phyloP scores from a whole-genome alignment of 2,797 vertebrate genomes.

The Fundulus diaphanus region DNA sequence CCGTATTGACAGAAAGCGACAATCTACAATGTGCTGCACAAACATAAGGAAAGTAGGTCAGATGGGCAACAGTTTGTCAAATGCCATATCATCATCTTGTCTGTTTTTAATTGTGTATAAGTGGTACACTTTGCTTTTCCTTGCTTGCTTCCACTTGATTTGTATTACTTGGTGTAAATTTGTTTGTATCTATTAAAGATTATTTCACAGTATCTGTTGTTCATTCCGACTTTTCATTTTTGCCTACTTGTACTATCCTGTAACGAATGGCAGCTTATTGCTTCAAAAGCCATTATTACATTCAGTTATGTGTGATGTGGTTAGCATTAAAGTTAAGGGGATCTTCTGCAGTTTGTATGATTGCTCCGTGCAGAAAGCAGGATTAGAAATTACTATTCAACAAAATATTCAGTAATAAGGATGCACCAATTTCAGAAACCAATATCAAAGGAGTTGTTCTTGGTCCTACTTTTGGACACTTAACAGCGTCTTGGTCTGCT shows the following conservation, averaged over 20 bases:
- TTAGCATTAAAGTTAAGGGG: background rate
- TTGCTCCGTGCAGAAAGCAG: background rate
- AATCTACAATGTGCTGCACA: constrained; percentile 74
- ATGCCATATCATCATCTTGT: constrained; percentile 61
- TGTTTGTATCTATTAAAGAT: constrained; percentile 91
- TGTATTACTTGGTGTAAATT: constrained; percentile 88
- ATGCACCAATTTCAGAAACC: too few species aligned
- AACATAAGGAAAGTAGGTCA: constrained; percentile 52
- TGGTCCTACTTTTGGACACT: too few species aligned
- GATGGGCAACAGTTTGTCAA: constrained; percentile 64
- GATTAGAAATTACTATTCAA: background rate
- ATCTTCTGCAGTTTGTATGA: background rate
- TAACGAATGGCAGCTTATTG: background rate
- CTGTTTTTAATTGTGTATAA: constrained; percentile 72
- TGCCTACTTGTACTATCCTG: background rate
- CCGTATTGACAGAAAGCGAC: constrained; percentile 54
- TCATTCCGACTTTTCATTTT: background rate
- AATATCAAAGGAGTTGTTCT: too few species aligned
- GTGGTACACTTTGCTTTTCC: constrained; percentile 57
- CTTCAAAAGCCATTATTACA: background rate
- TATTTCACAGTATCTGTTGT: constrained; percentile 80
- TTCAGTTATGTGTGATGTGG: background rate
- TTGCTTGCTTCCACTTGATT: constrained; percentile 79
- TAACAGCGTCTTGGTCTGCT: background rate
- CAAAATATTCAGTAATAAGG: background rate